Base-by-base conservation (phyloP, 2,888 invertebrate genomes). In the Agriopis aurantiaria region DNA sequence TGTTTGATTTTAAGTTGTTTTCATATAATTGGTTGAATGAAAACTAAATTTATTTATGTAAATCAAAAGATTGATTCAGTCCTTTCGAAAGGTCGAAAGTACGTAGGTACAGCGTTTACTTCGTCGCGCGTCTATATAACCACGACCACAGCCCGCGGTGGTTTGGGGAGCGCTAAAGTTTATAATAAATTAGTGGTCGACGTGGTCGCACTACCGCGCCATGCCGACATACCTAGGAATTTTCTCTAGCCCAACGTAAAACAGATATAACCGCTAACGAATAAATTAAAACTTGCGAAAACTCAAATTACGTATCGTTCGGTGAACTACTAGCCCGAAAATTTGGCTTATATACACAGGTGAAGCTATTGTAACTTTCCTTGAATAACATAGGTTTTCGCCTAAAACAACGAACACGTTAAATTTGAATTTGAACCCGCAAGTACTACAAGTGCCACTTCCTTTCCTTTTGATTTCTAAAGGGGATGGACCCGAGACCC, bases 121-220 rank as follows among this genome's bases (percentile, higher is more conserved):
- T 0, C 14, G n/a, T 52, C 10, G 2, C 11, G n/a, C n/a, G 43
- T 52, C 14, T 40, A 60, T 33, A 61, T 52, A 61, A 52, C 41
- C 49, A 10, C 60, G 41, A 40, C 57, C 59, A 70, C 56, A 68
- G 33, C 65, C 59, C 33, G 40, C 65, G 41, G 56, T 56, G 52
- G 45, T 45, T 55, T 52, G 5, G 48, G 14, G 14, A 65, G 65
- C 58, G 23, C 55, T 63, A 17, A 66, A 69, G 46, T 65, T 65
- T 62, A 49, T 33, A 69, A 60, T 70, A 62, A 66, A 62, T 70
- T 70, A 65, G 60, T 61, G 53, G 64, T 64, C 0, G 8, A 4
- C 40, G 46, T 61, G 17, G 49, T 63, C 10, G 23, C 14, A 14
- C 10, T 45, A 45, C 45, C 53, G 12, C 61, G 5, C 8, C 48